These are phyloP conservation scores for Himantopus leucocephalus DNA, from an alignment of 2,113 vertebrate genomes.

Conservation along the genomic window DNA sequence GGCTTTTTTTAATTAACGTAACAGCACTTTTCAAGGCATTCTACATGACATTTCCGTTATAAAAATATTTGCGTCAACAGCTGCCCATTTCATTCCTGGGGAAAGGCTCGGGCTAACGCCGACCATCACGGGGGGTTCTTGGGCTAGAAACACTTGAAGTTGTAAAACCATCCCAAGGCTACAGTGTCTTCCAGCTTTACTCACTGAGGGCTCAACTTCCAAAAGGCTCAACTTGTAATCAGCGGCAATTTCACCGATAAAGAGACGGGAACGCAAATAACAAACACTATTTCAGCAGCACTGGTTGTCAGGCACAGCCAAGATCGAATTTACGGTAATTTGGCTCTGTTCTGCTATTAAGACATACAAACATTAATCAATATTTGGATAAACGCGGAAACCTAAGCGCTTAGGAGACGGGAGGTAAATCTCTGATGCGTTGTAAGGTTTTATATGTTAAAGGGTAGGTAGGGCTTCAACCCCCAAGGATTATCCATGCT, in stretches of 20 bases:
- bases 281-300: background rate
- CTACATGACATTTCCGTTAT: background rate
- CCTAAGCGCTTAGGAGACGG: background rate
- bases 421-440: background rate
- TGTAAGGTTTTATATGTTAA: background rate
- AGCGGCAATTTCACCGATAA: background rate
- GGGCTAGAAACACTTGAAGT: background rate
- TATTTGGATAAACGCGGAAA: background rate
- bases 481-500: background rate
- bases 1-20: background rate
- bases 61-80: background rate
- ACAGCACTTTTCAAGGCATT: background rate
- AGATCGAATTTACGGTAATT: background rate
- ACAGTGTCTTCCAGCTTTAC: background rate
- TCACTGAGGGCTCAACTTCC: background rate
- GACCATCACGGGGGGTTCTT: accelerated
- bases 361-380: background rate
- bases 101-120: accelerated
- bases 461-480: background rate
- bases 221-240: background rate
- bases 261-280: background rate
- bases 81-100: background rate
- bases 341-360: background rate
- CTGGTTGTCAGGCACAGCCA: background rate
- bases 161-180: background rate